Evolutionary conservation across 2,888 invertebrate species (phyloP), one percentile per base, ranked within the genome.

Genomic region (Catocala fraxini): DNA sequence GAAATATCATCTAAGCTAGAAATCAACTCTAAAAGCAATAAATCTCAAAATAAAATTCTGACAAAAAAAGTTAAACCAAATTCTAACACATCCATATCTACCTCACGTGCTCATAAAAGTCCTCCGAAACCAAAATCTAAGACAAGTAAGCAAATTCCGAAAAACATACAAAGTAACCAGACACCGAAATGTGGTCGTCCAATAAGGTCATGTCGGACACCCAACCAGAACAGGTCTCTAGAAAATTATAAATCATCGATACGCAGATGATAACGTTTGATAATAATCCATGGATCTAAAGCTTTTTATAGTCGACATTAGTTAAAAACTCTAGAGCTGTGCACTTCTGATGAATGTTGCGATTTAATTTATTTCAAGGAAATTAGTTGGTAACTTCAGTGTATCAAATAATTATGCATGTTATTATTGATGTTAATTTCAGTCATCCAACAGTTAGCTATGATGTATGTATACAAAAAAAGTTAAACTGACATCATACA

Each of bases 141-240:
- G 12, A 6, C 4, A 0, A 45, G 5, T 6, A 45, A 45, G n/a
- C n/a, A 45, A 45, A n/a, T 12, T 45, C 12, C 33, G 9, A 47
- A 48, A n/a, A 39, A 41, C 15, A 56, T 33, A 12, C 9, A n/a
- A 35, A 35, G 5, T 12, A n/a, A 43, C 15, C 55, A 15, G 7
- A 35, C 55, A 46, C 46, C 49, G 54, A 77, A 39, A 39, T 39
- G 56, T 53, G 70, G 59, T 41, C 71, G 81, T 4, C 69, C 73
- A 9, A 12, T 80, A 4, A 73, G 78, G 51, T 70, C 77, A 4
- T 83, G 79, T 73, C 65, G 78, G 13, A 70, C 58, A 41, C 65
- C 59, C 35, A 72, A 67, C 63, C 56, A 70, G 51, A 74, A 57
- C 57, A 64, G 61, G 45, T 70, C 56, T 5, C 49, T 58, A 9